Conservation (phyloP, 2,888 invertebrate genomes). For the Hartigia nigra region DNA sequence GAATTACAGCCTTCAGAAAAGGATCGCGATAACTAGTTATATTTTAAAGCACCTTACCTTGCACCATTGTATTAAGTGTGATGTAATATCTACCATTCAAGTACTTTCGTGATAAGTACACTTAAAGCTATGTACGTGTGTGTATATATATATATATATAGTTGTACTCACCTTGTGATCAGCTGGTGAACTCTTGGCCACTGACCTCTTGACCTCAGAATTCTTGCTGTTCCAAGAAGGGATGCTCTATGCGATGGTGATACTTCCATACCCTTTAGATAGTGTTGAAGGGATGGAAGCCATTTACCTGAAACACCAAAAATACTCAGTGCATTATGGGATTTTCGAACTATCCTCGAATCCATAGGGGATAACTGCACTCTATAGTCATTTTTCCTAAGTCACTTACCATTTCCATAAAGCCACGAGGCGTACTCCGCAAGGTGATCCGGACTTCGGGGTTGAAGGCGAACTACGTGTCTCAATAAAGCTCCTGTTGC, state of each 20-base stretch:
- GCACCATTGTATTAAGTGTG: not conserved
- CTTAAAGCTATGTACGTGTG: conserved; percentile 13
- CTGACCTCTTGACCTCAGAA: conserved; percentile 74
- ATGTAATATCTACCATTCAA: not conserved
- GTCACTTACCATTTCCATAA: conserved; percentile 71
- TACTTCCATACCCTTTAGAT: conserved; percentile 69
- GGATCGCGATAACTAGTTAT: conserved; percentile 30
- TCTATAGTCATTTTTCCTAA: conserved; percentile 10
- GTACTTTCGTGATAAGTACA: conserved; percentile 7
- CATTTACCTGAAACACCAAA: conserved; percentile 67
- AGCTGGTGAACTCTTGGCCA: conserved; percentile 75
- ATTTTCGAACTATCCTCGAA: conserved; percentile 7
- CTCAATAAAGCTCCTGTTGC: conserved; percentile 71
- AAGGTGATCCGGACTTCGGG: conserved; percentile 76
- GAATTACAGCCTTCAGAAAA: conserved; percentile 28
- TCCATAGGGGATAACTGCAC: not conserved
- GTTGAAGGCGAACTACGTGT: conserved; percentile 75
- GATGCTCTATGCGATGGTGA: conserved; percentile 70
- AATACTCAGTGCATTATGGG: conserved; percentile 11
- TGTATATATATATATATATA: not conserved
- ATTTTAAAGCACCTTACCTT: not conserved
- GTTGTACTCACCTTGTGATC: conserved; percentile 70
- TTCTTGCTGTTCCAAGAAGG: conserved; percentile 72
- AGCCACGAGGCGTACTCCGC: conserved; percentile 80
- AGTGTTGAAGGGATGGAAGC: conserved; percentile 69